These are phyloP conservation scores for Cremastobaeus sp. DNA, from an alignment of 2,888 invertebrate species.

Conservation along the genomic window DNA sequence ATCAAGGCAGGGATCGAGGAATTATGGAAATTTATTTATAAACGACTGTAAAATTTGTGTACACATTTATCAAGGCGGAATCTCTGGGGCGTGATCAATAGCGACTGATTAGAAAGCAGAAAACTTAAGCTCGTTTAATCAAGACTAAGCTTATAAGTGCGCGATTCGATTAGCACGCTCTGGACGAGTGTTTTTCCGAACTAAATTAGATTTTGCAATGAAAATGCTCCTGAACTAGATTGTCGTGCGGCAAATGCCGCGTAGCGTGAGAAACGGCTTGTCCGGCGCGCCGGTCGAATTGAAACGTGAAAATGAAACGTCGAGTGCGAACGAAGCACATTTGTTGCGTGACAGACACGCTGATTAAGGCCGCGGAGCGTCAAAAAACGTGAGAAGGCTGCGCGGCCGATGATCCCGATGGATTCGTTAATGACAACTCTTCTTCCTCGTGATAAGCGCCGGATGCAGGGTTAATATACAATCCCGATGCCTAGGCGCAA, in stretches of 20 bases:
- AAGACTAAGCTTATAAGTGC: no score
- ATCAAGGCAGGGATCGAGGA: no score
- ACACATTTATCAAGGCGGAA: no score
- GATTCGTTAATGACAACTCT: conserved; percentile 47
- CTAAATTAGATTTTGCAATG: conserved; percentile 47
- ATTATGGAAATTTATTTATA: no score
- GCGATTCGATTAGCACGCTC: conserved; percentile 12
- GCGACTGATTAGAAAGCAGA: no score
- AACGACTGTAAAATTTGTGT: no score
- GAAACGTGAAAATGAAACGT: conserved; percentile 64
- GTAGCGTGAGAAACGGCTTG: conserved; percentile 51
- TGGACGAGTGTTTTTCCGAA: conserved; percentile 18
- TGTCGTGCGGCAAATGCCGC: conserved; percentile 21
- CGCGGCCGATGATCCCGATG: conserved; percentile 53
- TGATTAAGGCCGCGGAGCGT: conserved; percentile 61
- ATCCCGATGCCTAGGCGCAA: conserved; percentile 37
- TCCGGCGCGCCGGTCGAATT: conserved; percentile 37
- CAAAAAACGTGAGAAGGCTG: conserved; percentile 58
- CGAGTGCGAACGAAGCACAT: conserved; percentile 46
- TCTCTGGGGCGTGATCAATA: no score
- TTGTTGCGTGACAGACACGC: conserved; percentile 65
- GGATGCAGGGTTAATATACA: conserved; percentile 53
- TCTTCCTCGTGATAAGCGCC: conserved; percentile 45
- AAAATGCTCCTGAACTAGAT: conserved; percentile 40
- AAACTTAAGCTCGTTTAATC: no score